Percentiles rank a stretch among this genome's conserved stretches.
Conservation (phyloP, 2,888 invertebrate species). For the Noctua janthina region DNA sequence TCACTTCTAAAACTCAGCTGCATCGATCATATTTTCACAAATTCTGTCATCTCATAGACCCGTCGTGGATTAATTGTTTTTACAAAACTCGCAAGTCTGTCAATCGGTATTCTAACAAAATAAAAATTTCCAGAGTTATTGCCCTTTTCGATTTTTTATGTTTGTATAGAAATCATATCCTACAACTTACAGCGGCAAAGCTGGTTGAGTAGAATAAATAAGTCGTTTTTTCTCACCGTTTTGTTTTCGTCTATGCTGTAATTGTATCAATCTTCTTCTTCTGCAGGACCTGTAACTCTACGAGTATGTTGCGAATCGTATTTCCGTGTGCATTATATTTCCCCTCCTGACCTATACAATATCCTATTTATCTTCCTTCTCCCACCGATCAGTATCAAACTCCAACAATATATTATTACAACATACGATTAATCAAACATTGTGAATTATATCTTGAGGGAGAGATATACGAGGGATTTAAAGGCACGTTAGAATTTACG, state of each 20-base stretch:
- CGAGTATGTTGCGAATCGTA: not conserved
- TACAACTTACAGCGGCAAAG: not conserved
- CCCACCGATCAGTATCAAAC: conserved; percentile 17
- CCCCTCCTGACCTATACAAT: conserved; percentile 14
- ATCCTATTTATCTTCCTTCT: not conserved
- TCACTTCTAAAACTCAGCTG: not conserved
- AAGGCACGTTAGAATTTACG: conserved; percentile 45
- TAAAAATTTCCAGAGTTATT: not conserved
- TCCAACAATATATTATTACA: conserved; percentile 38
- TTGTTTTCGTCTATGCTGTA: not conserved
- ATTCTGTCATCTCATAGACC: not conserved
- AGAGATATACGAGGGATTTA: conserved; percentile 48
- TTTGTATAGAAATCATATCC: not conserved
- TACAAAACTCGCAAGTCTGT: not conserved
- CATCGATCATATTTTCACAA: not conserved
- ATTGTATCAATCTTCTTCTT: not conserved
- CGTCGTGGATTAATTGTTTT: not conserved
- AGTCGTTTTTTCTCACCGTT: not conserved
- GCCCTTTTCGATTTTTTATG: not conserved
- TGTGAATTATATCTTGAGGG: conserved; percentile 45
- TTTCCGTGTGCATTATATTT: not conserved
- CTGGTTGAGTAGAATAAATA: not conserved
- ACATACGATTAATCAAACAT: conserved; percentile 51
- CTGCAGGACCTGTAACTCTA: too few species aligned
- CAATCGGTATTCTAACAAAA: not conserved